Conservation (phyloP, 1,140 invertebrate species). For the Macrobrachium rosenbergii region DNA sequence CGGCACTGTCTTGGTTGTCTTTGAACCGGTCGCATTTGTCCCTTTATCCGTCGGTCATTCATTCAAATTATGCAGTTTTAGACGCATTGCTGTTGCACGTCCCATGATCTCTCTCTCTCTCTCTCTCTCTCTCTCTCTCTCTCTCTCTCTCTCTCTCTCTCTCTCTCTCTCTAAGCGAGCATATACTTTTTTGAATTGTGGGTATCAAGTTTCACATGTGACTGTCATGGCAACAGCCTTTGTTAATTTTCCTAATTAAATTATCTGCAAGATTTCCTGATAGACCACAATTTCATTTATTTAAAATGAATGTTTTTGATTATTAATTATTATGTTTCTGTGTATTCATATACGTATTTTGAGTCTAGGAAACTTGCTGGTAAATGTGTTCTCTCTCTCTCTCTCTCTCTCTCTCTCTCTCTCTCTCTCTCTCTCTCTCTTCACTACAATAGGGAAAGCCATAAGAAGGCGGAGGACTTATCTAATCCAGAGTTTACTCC, state of each 20-base stretch:
- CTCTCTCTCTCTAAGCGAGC: no score
- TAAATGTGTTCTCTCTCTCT: neutral
- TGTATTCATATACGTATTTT: neutral
- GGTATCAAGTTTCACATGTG: no score
- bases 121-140: constrained; percentile 14
- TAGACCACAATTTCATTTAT: neutral
- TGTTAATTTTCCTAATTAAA: no score
- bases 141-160: neutral
- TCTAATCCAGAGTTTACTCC: no score
- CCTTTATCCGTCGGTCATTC: constrained; percentile 1
- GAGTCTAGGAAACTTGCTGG: neutral
- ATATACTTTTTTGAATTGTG: no score
- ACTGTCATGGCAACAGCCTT: no score
- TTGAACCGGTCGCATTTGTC: neutral
- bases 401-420: neutral
- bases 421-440: no score
- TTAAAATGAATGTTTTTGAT: neutral
- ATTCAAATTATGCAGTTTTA: neutral
- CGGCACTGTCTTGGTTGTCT: no score
- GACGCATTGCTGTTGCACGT: neutral
- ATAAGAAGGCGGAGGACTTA: no score
- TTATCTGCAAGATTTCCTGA: neutral
- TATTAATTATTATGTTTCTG: neutral
- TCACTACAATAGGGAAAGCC: no score
- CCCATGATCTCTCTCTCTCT: constrained; percentile 16